phyloP scores from a whole-genome alignment of 1,140 invertebrate genomes.

The Aphaenogaster rudis region DNA sequence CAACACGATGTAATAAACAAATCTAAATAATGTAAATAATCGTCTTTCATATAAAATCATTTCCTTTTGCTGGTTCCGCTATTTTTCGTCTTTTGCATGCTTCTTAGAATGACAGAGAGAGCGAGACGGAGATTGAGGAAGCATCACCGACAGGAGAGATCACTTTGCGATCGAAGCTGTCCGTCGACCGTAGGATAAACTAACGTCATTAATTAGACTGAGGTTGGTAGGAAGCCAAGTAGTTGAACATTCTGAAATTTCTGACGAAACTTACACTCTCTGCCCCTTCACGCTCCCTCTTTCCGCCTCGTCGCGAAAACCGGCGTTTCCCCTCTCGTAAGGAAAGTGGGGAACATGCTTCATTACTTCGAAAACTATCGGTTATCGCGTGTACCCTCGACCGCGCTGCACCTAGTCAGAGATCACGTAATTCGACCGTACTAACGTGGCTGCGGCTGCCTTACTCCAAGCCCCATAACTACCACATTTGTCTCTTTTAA shows the following conservation, averaged over 20 bases:
- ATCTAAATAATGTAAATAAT: neutral
- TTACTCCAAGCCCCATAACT: neutral
- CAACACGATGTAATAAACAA: neutral
- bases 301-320: neutral
- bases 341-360: conserved; percentile 65
- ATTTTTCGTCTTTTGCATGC: neutral
- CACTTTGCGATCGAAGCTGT: conserved; percentile 2
- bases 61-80: neutral
- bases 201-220: conserved; percentile 48
- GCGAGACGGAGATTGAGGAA: neutral
- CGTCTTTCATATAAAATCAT: neutral
- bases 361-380: conserved; percentile 73
- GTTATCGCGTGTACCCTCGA: conserved; percentile 62
- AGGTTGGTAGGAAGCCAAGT: conserved; percentile 22
- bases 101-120: neutral
- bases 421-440: conserved; percentile 38
- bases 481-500: conserved; percentile 45
- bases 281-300: neutral
- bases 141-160: neutral
- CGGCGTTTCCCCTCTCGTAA: neutral
- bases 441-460: conserved; percentile 11
- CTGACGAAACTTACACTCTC: conserved; percentile 19
- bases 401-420: conserved; percentile 50
- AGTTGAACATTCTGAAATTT: conserved; percentile 52
- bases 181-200: conserved; percentile 13